These are phyloP conservation scores for Plusia festucae DNA, from an alignment of 2,888 invertebrate genomes.

Conservation along the genomic window DNA sequence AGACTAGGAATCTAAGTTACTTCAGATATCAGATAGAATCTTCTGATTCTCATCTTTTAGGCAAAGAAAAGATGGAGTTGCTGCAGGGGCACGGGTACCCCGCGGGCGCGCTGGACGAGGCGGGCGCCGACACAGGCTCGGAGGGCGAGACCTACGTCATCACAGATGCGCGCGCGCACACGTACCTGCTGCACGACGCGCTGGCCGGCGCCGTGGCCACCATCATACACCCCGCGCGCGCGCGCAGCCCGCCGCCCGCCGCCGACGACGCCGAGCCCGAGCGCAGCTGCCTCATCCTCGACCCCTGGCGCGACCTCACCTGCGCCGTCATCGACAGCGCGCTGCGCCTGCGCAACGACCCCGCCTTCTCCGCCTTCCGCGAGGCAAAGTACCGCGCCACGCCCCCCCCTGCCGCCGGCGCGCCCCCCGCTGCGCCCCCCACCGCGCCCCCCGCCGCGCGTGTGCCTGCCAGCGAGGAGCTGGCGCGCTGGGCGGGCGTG, in stretches of 20 bases:
- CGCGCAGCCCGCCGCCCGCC: conserved; percentile 49
- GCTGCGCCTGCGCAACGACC: conserved; percentile 66
- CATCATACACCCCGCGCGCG: conserved; percentile 65
- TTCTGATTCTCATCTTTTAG: conserved; percentile 46
- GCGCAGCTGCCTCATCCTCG: conserved; percentile 76
- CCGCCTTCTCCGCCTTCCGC: conserved; percentile 67
- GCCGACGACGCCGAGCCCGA: conserved; percentile 45
- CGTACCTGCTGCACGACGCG: conserved; percentile 79
- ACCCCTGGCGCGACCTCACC: conserved; percentile 72
- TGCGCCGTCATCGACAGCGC: conserved; percentile 75
- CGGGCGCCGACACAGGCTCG: conserved; percentile 63
- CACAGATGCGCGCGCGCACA: conserved; percentile 75
- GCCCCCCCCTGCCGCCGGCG: too few species aligned
- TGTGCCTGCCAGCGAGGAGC: conserved; percentile 68
- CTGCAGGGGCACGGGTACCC: conserved; percentile 61
- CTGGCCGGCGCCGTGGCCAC: conserved; percentile 70
- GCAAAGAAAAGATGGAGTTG: conserved; percentile 76
- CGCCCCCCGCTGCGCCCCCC: conserved; percentile 29
- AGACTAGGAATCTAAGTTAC: too few species aligned
- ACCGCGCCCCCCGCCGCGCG: conserved; percentile 53
- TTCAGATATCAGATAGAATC: too few species aligned
- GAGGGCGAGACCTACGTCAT: conserved; percentile 81
- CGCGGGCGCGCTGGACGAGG: conserved; percentile 70
- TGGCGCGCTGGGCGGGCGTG: conserved; percentile 66
- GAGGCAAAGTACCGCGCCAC: conserved; percentile 59